Percentiles rank a stretch among this genome's conserved stretches.
Conservation (phyloP, 2,888 invertebrate genomes). For the Camptogramma bilineatum region DNA sequence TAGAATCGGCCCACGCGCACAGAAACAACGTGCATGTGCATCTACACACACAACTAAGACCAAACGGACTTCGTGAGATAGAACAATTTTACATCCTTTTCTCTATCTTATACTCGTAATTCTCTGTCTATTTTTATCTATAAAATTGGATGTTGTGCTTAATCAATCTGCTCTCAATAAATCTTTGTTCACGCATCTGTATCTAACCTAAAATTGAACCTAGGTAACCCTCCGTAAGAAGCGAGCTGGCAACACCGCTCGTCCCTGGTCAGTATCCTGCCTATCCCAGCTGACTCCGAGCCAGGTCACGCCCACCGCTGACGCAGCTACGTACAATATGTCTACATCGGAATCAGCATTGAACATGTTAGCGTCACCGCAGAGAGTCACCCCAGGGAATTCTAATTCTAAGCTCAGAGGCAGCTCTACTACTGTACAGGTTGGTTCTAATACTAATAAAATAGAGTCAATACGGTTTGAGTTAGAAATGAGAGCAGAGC, state of each 20-base stretch:
- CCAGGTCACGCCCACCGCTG: conserved; percentile 70
- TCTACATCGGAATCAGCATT: conserved; percentile 96
- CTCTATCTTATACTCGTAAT: too few relatives aligned
- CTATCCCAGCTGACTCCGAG: conserved; percentile 89
- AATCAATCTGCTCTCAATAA: neutral
- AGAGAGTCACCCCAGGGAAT: conserved; percentile 74
- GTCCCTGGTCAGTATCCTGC: conserved; percentile 96
- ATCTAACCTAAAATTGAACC: conserved; percentile 7
- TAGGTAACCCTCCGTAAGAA: conserved; percentile 84
- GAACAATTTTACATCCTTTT: too few relatives aligned
- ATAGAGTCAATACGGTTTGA: too few relatives aligned
- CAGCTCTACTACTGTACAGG: conserved; percentile 82
- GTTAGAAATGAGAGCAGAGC: too few relatives aligned
- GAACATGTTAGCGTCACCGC: conserved; percentile 88
- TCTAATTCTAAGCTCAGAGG: conserved; percentile 76
- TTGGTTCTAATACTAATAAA: conserved; percentile 47
- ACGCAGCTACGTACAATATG: conserved; percentile 85
- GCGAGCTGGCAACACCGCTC: conserved; percentile 82
- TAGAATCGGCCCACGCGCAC: too few relatives aligned
- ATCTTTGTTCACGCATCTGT: neutral
- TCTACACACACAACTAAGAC: too few relatives aligned
- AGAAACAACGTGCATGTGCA: too few relatives aligned
- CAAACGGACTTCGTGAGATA: too few relatives aligned
- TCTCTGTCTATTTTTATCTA: too few relatives aligned
- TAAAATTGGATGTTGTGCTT: too few relatives aligned